Evolutionary conservation across 2,888 invertebrate species (phyloP).

Genomic region (Sturmia bella): DNA sequence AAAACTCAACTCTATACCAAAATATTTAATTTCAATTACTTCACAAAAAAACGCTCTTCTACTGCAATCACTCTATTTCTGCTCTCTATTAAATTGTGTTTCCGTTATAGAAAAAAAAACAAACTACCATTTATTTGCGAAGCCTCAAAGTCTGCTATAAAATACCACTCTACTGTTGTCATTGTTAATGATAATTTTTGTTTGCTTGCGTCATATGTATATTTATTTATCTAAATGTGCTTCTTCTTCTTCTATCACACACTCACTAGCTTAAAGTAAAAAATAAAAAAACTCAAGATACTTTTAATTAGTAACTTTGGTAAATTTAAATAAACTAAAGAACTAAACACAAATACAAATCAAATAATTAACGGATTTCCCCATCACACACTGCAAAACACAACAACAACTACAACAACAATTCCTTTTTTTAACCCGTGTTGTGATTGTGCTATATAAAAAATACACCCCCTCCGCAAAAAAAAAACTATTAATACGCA

Average conservation of each 20-base stretch:
- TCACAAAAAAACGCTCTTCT: conserved; percentile 41
- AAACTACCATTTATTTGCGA: conserved; percentile 5
- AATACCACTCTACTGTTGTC: conserved; percentile 23
- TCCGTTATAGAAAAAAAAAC: conserved; percentile 7
- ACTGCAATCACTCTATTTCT: neutral
- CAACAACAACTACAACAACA: conserved; percentile 5
- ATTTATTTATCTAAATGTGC: conserved; percentile 52
- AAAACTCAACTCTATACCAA: conserved; percentile 24
- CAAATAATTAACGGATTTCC: conserved; percentile 47
- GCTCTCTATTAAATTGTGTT: conserved; percentile 33
- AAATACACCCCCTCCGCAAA: conserved; percentile 13
- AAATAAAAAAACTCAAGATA: neutral
- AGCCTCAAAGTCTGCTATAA: conserved; percentile 59
- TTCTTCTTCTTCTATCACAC: conserved; percentile 34
- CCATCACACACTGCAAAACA: neutral
- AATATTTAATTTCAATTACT: neutral
- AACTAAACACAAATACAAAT: conserved; percentile 8
- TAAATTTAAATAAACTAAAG: conserved; percentile 23
- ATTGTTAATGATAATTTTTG: conserved; percentile 41
- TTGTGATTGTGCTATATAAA: conserved; percentile 28
- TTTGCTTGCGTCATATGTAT: conserved; percentile 38
- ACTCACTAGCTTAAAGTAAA: conserved; percentile 25
- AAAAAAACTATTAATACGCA: conserved; percentile 32
- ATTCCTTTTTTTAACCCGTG: conserved; percentile 2
- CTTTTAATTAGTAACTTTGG: conserved; percentile 29